Conservation (phyloP, 1,140 invertebrate species). For the Musca vetustissima region DNA sequence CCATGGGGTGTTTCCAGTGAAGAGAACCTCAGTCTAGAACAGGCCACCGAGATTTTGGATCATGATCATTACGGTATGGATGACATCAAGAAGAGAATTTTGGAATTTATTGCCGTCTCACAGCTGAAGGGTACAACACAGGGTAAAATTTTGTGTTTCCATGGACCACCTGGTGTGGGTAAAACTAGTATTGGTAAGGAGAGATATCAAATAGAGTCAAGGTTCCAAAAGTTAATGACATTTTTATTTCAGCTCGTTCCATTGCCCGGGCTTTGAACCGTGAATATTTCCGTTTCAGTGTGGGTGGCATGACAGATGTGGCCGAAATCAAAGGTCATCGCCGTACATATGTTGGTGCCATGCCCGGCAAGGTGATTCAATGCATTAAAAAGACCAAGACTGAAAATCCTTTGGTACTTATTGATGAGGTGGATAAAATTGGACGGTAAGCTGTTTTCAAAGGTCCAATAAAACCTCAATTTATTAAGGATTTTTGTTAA, state of each 20-base stretch:
- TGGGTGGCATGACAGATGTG: conserved; percentile 99
- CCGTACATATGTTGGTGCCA: conserved; percentile 97
- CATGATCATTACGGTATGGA: conserved; percentile 99
- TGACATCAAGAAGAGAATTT: conserved; percentile 97
- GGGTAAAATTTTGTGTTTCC: conserved; percentile 98
- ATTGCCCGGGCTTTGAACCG: conserved; percentile 95
- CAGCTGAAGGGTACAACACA: conserved; percentile 93
- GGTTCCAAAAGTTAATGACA: conserved; percentile 27
- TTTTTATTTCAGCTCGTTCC: conserved; percentile 73
- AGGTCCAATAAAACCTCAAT: conserved; percentile 44
- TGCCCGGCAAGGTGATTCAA: conserved; percentile 99
- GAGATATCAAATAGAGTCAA: conserved; percentile 37
- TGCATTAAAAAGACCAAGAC: conserved; percentile 98
- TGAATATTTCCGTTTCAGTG: conserved; percentile 96
- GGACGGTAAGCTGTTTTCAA: conserved; percentile 37
- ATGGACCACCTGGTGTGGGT: conserved; percentile 98
- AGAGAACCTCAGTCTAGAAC: conserved; percentile 87
- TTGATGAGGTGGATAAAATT: conserved; percentile 67
- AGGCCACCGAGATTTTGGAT: conserved; percentile 86
- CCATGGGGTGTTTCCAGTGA: conserved; percentile 96
- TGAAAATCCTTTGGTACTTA: conserved; percentile 96
- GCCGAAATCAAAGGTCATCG: conserved; percentile 99
- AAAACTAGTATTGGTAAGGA: conserved; percentile 77
- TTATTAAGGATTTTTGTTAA: conserved; percentile 25
- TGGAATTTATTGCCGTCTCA: conserved; percentile 99